These are phyloP conservation scores for Orthonychiurus folsomi DNA, from an alignment of 2,888 invertebrate species.

Conservation along the genomic window DNA sequence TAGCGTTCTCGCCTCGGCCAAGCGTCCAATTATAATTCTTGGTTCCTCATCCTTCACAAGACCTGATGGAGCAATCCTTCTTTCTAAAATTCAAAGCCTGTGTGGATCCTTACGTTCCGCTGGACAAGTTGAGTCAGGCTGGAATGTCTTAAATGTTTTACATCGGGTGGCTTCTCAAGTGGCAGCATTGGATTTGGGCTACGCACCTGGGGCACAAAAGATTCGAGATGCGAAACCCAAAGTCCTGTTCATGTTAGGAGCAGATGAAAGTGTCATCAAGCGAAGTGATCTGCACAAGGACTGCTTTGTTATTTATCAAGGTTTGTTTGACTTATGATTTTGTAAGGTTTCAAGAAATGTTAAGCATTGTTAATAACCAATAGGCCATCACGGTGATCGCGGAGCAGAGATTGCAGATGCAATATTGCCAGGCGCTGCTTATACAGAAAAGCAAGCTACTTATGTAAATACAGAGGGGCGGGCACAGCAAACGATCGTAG, in stretches of 20 bases:
- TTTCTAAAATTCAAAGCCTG: slow-evolving; percentile 64
- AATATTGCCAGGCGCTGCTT: slow-evolving; percentile 90
- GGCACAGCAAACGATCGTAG: slow-evolving; percentile 78
- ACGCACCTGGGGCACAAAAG: slow-evolving; percentile 60
- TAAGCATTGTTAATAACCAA: slow-evolving; percentile 14
- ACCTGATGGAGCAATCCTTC: slow-evolving; percentile 65
- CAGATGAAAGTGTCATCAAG: slow-evolving; percentile 75
- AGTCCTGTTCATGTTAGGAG: slow-evolving; percentile 82
- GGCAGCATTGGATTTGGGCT: slow-evolving; percentile 92
- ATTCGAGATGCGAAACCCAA: slow-evolving; percentile 58
- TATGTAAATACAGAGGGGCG: slow-evolving; percentile 98
- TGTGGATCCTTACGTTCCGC: slow-evolving; percentile 46
- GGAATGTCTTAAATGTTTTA: slow-evolving; percentile 84
- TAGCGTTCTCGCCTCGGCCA: slow-evolving; percentile 62
- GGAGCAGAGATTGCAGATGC: slow-evolving; percentile 90
- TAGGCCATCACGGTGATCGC: slow-evolving; percentile 90
- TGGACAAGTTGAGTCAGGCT: slow-evolving; percentile 47
- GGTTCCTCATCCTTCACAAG: slow-evolving; percentile 77
- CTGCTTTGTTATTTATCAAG: slow-evolving; percentile 82
- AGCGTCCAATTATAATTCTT: slow-evolving; percentile 80
- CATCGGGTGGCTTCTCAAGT: slow-evolving; percentile 88
- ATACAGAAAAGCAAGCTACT: slow-evolving; percentile 96
- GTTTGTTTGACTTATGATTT: slow-evolving; percentile 45
- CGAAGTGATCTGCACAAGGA: slow-evolving; percentile 68
- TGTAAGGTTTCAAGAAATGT: not conserved